Evolutionary conservation across 2,888 invertebrate species (phyloP).

Genomic region (Nomada fabriciana): DNA sequence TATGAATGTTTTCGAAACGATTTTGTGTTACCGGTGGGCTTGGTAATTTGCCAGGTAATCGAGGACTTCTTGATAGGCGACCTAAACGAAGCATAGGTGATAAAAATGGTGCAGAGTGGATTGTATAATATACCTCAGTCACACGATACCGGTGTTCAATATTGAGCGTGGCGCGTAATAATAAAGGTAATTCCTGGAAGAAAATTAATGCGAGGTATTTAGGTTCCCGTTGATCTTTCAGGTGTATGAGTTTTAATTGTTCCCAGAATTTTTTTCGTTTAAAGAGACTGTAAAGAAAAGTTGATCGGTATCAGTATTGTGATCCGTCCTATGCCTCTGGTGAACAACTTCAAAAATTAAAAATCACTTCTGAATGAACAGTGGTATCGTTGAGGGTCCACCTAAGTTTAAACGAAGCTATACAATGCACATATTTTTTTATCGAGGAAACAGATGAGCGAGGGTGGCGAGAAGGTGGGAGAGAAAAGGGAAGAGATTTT

Average conservation of each 20-base stretch:
- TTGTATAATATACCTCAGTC: constrained; percentile 46
- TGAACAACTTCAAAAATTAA: constrained; percentile 26
- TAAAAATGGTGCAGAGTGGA: constrained; percentile 37
- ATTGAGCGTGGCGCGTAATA: neutral
- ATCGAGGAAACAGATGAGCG: constrained; percentile 49
- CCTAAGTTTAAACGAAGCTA: constrained; percentile 62
- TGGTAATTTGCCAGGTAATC: constrained; percentile 5
- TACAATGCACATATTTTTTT: constrained; percentile 74
- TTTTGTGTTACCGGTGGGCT: neutral
- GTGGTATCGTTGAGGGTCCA: constrained; percentile 63
- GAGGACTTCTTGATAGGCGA: constrained; percentile 20
- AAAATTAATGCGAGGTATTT: neutral
- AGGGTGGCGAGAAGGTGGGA: neutral
- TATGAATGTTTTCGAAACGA: neutral
- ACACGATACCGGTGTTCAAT: constrained; percentile 64
- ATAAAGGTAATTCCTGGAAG: neutral
- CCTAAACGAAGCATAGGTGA: constrained; percentile 20
- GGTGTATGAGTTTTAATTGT: neutral
- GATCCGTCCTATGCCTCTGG: constrained; percentile 58
- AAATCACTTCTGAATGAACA: constrained; percentile 40
- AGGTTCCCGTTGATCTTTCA: neutral
- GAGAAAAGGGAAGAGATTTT: constrained; percentile 21
- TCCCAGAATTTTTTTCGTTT: neutral
- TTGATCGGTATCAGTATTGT: neutral
- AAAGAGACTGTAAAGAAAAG: neutral